Conservation (phyloP, 2,888 invertebrate species). For the Lutraria lutraria region DNA sequence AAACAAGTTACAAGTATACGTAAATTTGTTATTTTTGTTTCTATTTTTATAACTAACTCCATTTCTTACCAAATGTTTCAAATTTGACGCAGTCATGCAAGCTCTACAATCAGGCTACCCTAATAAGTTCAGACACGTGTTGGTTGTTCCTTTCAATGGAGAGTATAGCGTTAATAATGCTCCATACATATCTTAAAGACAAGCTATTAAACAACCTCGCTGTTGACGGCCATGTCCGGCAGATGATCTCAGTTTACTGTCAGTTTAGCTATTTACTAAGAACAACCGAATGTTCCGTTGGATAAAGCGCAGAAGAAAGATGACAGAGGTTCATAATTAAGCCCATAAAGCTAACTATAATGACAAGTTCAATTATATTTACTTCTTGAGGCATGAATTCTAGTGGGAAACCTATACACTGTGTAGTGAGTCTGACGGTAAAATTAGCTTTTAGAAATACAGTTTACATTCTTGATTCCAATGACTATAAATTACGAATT, state of each 20-base stretch:
- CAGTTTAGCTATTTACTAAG: not conserved
- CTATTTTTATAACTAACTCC: too few relatives aligned
- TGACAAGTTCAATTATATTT: slow-evolving; percentile 20
- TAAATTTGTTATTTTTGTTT: too few relatives aligned
- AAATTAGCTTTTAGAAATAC: slow-evolving; percentile 6
- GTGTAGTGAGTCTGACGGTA: not conserved
- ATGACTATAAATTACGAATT: not conserved
- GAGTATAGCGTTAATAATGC: not conserved
- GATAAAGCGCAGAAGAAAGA: not conserved
- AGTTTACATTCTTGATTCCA: not conserved
- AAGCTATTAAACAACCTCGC: not conserved
- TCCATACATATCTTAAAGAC: not conserved
- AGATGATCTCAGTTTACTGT: not conserved
- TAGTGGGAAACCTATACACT: not conserved
- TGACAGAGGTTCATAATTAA: not conserved
- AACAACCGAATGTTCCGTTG: not conserved
- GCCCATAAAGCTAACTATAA: not conserved
- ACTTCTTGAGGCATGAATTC: slow-evolving; percentile 7
- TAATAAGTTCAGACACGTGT: too few relatives aligned
- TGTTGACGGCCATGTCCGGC: not conserved
- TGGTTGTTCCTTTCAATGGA: too few relatives aligned
- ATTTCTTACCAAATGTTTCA: too few relatives aligned
- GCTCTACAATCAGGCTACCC: too few relatives aligned
- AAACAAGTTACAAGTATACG: too few relatives aligned
- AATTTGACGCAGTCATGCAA: too few relatives aligned